These are phyloP conservation scores for Mystacides longicornis DNA, from an alignment of 2,888 invertebrate genomes.

Conservation along the genomic window DNA sequence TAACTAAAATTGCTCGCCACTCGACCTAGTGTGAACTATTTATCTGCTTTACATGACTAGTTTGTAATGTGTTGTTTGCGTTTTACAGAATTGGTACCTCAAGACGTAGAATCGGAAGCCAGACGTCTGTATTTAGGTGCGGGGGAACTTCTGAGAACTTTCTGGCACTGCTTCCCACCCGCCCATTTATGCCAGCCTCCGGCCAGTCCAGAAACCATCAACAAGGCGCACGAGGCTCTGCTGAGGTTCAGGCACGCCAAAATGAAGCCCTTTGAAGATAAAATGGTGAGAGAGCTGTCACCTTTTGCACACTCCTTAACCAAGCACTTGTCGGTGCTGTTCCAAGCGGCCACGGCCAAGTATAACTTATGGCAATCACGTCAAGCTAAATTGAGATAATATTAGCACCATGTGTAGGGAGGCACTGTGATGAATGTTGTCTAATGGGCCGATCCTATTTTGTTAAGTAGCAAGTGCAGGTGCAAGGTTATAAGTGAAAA, in stretches of 20 bases:
- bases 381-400: constrained; percentile 50
- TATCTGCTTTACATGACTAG: no score
- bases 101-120: constrained; percentile 76
- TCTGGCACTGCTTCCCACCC: constrained; percentile 91
- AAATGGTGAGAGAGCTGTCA: constrained; percentile 71
- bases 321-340: constrained; percentile 78
- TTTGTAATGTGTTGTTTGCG: no score
- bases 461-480: no score
- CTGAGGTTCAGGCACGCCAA: constrained; percentile 82
- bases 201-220: constrained; percentile 67
- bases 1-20: no score
- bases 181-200: constrained; percentile 62
- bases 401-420: no score
- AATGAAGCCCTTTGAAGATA: constrained; percentile 81
- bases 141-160: constrained; percentile 84
- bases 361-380: constrained; percentile 81
- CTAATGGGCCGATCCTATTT: no score
- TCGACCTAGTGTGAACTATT: no score
- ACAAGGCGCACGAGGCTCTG: constrained; percentile 85
- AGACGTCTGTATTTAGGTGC: constrained; percentile 78
- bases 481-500: no score
- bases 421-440: no score
- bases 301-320: constrained; percentile 74
- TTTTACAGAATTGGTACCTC: constrained; percentile 68
- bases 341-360: constrained; percentile 79